phyloP scores from a whole-genome alignment of 2,113 vertebrate genomes.

The Meles meles region DNA sequence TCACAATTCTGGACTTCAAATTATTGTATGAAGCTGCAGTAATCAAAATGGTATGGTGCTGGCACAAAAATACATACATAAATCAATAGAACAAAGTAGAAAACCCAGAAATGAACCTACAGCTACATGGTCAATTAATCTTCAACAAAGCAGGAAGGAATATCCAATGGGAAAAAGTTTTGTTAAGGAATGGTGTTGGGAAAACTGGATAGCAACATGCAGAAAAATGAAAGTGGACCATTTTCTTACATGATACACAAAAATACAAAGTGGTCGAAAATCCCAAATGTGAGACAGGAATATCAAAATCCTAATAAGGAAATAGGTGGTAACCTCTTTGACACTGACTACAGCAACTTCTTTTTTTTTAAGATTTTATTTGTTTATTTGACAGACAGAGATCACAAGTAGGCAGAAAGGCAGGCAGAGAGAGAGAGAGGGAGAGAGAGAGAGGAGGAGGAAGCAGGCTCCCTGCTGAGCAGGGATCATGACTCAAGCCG shows the following conservation, averaged over 20 bases:
- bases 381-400: too few species aligned
- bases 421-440: too few species aligned
- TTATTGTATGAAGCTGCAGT: not conserved
- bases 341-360: not conserved
- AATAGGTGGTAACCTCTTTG: not conserved
- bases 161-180: not conserved
- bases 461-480: too few species aligned
- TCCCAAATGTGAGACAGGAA: not conserved
- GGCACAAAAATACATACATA: not conserved
- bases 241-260: not conserved
- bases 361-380: too few species aligned
- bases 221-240: not conserved
- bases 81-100: not conserved
- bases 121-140: not conserved
- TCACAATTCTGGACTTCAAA: not conserved
- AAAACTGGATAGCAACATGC: not conserved
- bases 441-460: too few species aligned
- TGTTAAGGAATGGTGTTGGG: not conserved
- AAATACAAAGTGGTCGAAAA: not conserved
- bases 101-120: not conserved
- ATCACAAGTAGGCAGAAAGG: too few species aligned
- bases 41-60: not conserved
- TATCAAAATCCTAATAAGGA: not conserved
- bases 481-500: too few species aligned
- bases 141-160: not conserved